Conservation (phyloP, 2,888 invertebrate genomes). For the Gasteruption jaculator region DNA sequence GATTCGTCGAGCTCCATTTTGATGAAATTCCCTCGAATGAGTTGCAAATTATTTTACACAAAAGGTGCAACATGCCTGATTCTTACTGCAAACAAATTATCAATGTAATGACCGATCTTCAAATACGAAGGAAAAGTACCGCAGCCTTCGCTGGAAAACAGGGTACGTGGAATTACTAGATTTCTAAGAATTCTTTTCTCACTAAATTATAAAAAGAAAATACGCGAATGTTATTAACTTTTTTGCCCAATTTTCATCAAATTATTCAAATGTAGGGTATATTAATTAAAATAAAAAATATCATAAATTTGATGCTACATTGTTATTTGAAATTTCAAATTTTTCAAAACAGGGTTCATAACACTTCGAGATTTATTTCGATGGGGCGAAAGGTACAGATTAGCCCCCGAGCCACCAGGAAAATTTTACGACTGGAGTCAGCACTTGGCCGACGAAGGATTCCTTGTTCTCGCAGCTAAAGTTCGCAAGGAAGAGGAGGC, state of each 20-base stretch:
- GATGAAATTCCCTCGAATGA: slow-evolving; percentile 89
- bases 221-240: too few relatives aligned
- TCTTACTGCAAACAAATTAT: slow-evolving; percentile 90
- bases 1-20: slow-evolving; percentile 96
- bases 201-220: not conserved
- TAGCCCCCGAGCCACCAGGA: slow-evolving; percentile 59
- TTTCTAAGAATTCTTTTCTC: not conserved
- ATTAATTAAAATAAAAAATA: not conserved
- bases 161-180: slow-evolving; percentile 52
- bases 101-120: slow-evolving; percentile 81
- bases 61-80: slow-evolving; percentile 80
- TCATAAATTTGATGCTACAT: not conserved
- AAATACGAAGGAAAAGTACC: slow-evolving; percentile 71
- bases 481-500: slow-evolving; percentile 83
- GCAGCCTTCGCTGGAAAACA: slow-evolving; percentile 90
- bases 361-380: slow-evolving; percentile 93
- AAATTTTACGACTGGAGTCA: slow-evolving; percentile 93
- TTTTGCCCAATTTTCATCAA: too few relatives aligned
- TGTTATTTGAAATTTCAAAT: slow-evolving; percentile 24
- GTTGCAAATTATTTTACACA: slow-evolving; percentile 81
- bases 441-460: slow-evolving; percentile 94
- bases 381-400: slow-evolving; percentile 92
- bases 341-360: slow-evolving; percentile 62
- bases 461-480: slow-evolving; percentile 87
- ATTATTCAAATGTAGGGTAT: too few relatives aligned